These are phyloP conservation scores for Myotis pilosus DNA, from an alignment of 2,797 vertebrate species.

Conservation along the genomic window DNA sequence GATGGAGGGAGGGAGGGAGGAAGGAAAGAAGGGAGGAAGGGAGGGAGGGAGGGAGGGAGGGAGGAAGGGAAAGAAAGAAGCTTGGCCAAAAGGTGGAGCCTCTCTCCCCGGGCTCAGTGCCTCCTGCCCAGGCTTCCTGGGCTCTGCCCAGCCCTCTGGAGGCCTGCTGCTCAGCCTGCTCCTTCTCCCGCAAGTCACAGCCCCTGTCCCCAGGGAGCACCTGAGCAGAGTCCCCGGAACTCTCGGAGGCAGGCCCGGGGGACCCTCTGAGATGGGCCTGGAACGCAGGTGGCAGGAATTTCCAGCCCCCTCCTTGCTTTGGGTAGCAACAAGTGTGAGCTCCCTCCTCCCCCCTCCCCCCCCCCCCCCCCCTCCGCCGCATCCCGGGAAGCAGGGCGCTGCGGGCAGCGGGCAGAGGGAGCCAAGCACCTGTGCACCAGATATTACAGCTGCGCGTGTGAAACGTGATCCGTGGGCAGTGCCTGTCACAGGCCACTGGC, in stretches of 20 bases:
- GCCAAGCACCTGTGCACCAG: conserved; percentile 78
- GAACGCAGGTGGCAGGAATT: background rate
- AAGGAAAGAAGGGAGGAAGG: rapidly evolving
- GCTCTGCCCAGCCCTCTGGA: background rate
- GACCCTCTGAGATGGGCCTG: background rate
- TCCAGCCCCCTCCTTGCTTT: background rate
- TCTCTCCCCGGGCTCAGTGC: rapidly evolving
- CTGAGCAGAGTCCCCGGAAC: background rate
- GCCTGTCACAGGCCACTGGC: conserved; percentile 66
- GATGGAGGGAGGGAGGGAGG: too few species aligned
- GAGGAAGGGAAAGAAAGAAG: background rate
- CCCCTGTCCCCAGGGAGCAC: background rate
- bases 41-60: too few species aligned
- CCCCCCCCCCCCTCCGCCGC: rapidly evolving
- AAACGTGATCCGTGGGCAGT: conserved; percentile 71
- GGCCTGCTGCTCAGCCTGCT: background rate
- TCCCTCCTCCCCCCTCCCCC: background rate
- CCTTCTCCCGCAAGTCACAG: background rate
- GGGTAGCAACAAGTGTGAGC: conserved; percentile 47
- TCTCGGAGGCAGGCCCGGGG: background rate
- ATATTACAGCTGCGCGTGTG: conserved; percentile 80
- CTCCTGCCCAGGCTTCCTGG: background rate
- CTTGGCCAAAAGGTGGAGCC: background rate
- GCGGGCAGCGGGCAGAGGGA: conserved; percentile 78
- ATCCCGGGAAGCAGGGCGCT: conserved; percentile 50